phyloP scores from a whole-genome alignment of 2,113 vertebrate genomes.

The Choloepus hoffmanni region DNA sequence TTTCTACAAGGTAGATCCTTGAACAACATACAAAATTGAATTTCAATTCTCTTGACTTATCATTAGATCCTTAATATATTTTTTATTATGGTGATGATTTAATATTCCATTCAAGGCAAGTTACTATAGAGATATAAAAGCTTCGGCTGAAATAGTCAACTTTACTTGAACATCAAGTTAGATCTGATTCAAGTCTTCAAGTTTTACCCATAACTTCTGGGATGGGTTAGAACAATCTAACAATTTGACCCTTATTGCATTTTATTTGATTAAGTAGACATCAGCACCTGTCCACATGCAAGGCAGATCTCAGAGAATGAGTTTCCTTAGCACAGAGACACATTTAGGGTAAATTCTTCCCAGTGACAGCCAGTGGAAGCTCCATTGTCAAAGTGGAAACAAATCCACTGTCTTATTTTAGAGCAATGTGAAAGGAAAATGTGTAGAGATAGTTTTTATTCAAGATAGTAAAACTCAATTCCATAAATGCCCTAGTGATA shows the following conservation, averaged over 20 bases:
- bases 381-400: background rate
- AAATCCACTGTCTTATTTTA: conserved; percentile 36
- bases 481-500: background rate
- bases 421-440: conserved; percentile 44
- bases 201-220: conserved; percentile 24
- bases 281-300: conserved; percentile 9
- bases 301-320: background rate
- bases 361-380: background rate
- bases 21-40: conserved; percentile 32
- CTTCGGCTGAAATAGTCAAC: conserved; percentile 39
- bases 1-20: background rate
- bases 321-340: background rate
- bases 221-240: conserved; percentile 39
- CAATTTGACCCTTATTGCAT: conserved; percentile 55
- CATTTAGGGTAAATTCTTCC: background rate
- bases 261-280: conserved; percentile 33
- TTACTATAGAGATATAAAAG: background rate
- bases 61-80: background rate
- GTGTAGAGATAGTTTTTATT: conserved; percentile 1
- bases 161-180: conserved; percentile 47
- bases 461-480: conserved; percentile 31
- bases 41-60: conserved; percentile 14
- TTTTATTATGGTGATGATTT: background rate
- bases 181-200: conserved; percentile 54
- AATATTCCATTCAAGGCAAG: background rate